Base-by-base conservation (phyloP, 2,888 invertebrate genomes). In the Sesamia inferens region DNA sequence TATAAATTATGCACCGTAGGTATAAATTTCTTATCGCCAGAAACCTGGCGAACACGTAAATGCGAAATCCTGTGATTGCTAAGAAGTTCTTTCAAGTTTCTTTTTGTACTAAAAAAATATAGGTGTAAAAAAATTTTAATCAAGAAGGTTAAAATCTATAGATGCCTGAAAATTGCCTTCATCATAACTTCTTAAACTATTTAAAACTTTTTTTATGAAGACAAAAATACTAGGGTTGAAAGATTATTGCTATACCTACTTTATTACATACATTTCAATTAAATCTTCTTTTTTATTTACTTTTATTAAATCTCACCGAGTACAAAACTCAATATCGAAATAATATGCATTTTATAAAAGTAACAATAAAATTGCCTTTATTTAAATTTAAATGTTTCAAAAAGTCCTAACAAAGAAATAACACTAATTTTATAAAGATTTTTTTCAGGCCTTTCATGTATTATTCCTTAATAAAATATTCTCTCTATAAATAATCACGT, bases 1-100 rank as follows among this genome's bases (percentile, higher is more conserved):
- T 39, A 39, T 81, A 19, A 67, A 39, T 67, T 67, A 63, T 67
- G 13, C 48, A 24, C 7, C 8, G 3, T 19, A 58, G 16, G 16
- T 11, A 47, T 24, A 64, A 63, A 51, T 47, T 57, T 71, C 39
- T 39, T 19, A n/a, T 39, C 0, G 22, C n/a, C 7, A 14, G 6
- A 42, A 31, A 1, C 69, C 14, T 47, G 2, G 16, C 14, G 10
- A 11, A 4, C 11, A 48, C 19, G 1, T n/a, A 13, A 54, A 48
- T 8, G 5, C 47, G n/a, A 59, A 39, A 7, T 47, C 11, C 10
- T 5, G 2, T n/a, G 7, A 39, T 13, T 68, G 68, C 16, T 22
- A 11, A 6, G 0, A 24, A 19, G 0, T 13, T 31, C 11, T 19
- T 13, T 66, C 3, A 31, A 0, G 2, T 14, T 0, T 51, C 6